Conservation (phyloP, 2,113 vertebrate genomes). For the Salvelinus alpinus region DNA sequence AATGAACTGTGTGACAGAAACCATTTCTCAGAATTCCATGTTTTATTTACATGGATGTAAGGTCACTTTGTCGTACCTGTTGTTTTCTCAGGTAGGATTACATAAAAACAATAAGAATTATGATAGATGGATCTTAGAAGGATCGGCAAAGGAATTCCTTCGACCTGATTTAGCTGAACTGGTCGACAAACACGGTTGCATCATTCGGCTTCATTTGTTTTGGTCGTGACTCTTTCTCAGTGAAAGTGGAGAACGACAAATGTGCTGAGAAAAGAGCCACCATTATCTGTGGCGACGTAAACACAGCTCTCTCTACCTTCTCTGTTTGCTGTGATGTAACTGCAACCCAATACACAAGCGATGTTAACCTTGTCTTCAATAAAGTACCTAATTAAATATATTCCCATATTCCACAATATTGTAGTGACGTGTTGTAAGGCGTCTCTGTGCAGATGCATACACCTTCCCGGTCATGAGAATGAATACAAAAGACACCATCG, state of each 20-base stretch:
- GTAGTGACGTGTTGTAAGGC: neutral
- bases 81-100: neutral
- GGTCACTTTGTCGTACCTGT: neutral
- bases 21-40: neutral
- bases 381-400: neutral
- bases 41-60: neutral
- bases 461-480: neutral
- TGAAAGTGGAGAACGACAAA: neutral
- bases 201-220: neutral
- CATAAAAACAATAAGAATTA: neutral
- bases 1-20: neutral
- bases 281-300: neutral
- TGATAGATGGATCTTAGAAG: neutral
- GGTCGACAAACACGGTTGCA: neutral
- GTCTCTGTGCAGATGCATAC: too few relatives aligned
- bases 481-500: neutral
- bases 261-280: neutral
- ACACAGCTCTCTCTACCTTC: neutral
- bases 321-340: neutral
- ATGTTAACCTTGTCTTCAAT: neutral
- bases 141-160: neutral
- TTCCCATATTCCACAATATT: neutral
- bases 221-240: neutral
- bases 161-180: neutral
- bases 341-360: neutral